These are phyloP conservation scores for Cantharis nigra DNA, from an alignment of 2,888 invertebrate genomes.

Conservation along the genomic window DNA sequence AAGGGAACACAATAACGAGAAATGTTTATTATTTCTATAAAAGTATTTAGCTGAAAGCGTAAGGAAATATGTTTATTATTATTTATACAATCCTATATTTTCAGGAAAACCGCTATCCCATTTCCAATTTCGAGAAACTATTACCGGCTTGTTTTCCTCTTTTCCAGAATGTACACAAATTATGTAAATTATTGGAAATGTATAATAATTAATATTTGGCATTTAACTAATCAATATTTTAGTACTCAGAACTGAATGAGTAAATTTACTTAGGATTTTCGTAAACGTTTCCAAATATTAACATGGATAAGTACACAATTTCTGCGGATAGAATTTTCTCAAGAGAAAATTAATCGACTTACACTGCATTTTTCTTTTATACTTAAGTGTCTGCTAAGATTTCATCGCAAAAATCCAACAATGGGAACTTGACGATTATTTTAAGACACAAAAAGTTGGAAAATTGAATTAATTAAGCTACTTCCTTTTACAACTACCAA, in stretches of 20 bases:
- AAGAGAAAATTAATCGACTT: not conserved
- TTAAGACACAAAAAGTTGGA: not conserved
- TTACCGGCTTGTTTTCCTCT: not conserved
- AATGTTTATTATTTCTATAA: constrained; percentile 4
- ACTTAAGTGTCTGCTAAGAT: not conserved
- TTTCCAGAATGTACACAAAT: not conserved
- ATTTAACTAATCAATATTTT: not conserved
- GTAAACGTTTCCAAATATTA: not conserved
- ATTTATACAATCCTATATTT: not conserved
- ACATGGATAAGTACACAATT: not conserved
- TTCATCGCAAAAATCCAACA: not conserved
- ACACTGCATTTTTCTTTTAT: not conserved
- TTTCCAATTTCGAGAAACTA: not conserved
- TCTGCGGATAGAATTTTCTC: not conserved
- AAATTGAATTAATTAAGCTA: not conserved
- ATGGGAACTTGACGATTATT: not conserved
- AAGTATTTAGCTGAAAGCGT: not conserved
- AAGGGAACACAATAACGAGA: not conserved
- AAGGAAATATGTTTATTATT: not conserved
- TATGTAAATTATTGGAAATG: not conserved
- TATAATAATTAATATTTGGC: not conserved
- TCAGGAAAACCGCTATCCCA: not conserved
- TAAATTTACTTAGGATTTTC: not conserved
- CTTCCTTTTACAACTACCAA: not conserved
- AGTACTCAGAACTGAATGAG: not conserved